phyloP scores from a whole-genome alignment of 2,797 vertebrate species.

The Micrastur ruficollis region DNA sequence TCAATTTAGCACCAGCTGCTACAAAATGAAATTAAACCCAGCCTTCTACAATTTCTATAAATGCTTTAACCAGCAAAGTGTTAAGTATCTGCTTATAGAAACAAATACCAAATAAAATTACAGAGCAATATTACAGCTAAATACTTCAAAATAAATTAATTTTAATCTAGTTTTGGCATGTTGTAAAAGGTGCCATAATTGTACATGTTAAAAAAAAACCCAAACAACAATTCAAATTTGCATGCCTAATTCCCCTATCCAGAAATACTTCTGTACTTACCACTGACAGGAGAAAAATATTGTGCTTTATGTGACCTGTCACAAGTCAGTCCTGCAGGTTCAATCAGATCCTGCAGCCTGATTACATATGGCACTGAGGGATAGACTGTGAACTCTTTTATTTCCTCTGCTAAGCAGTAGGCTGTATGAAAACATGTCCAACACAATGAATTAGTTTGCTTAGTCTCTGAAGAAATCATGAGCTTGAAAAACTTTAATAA shows the following conservation, averaged over 20 bases:
- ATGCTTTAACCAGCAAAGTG: background rate
- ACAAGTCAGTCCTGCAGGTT: background rate
- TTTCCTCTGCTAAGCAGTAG: background rate
- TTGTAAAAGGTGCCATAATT: background rate
- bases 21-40: background rate
- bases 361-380: background rate
- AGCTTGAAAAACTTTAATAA: background rate
- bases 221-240: background rate
- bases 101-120: background rate
- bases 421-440: background rate
- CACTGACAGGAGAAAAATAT: background rate
- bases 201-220: background rate
- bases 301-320: background rate
- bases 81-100: background rate
- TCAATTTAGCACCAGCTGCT: background rate
- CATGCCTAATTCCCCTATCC: background rate
- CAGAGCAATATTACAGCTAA: background rate
- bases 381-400: background rate
- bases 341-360: background rate
- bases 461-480: background rate
- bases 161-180: background rate
- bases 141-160: background rate
- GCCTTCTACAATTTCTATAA: background rate
- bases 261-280: background rate
- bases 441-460: background rate